A percentile compares a stretch with the other conserved stretches of the same genome.
These are phyloP conservation scores for Drosophila auraria DNA, from an alignment of 1,140 invertebrate species.

Conservation along the genomic window DNA sequence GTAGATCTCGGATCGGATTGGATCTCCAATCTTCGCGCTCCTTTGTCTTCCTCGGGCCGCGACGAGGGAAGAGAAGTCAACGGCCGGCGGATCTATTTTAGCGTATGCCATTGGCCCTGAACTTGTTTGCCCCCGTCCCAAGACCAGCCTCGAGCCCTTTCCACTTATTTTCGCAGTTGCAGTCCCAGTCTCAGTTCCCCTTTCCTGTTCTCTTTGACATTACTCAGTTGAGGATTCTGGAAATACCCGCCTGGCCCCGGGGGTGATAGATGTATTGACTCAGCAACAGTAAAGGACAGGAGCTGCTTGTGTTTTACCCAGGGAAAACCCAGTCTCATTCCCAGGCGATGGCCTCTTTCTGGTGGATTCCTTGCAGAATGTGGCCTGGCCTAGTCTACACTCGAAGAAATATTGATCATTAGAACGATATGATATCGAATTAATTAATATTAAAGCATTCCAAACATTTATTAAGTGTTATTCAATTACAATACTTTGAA, in stretches of 20 bases:
- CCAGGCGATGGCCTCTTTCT: conserved; percentile 1
- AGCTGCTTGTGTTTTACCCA: neutral
- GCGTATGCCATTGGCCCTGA: conserved; percentile 63
- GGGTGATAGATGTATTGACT: neutral
- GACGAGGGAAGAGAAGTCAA: conserved; percentile 34
- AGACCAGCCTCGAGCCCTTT: conserved; percentile 9
- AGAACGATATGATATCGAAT: neutral
- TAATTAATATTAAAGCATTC: no score
- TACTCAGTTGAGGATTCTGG: conserved; percentile 16
- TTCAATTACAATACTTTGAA: no score
- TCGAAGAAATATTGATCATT: no score
- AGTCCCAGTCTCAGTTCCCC: neutral
- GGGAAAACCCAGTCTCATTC: conserved; percentile 9
- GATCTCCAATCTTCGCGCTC: conserved; percentile 12
- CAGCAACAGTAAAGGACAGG: neutral
- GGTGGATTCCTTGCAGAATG: neutral
- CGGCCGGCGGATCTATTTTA: conserved; percentile 62
- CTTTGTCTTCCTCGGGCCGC: conserved; percentile 34
- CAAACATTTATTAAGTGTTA: no score
- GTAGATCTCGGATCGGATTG: conserved; percentile 43
- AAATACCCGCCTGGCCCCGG: neutral
- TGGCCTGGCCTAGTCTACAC: neutral
- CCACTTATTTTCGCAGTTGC: conserved; percentile 3
- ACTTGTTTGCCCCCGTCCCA: conserved; percentile 48
- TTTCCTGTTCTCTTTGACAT: neutral